Evolutionary conservation across 2,888 invertebrate species (phyloP), one percentile per base, ranked within the genome.

Genomic region (Caenorhabditis wallacei): DNA sequence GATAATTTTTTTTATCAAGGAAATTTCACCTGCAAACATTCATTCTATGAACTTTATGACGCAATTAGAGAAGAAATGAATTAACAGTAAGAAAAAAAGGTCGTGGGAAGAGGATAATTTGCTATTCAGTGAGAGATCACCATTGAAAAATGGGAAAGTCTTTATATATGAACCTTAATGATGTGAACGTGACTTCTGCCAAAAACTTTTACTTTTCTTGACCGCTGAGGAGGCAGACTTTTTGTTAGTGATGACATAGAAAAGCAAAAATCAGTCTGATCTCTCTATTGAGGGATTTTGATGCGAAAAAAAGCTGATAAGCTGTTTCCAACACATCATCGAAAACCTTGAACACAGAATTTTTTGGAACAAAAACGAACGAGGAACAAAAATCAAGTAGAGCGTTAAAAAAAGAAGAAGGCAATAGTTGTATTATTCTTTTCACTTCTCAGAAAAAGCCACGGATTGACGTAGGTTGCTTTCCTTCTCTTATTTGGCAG

Each of bases 221-320:
- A 66, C 66, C 51, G 48, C 51, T 7, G n/a, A 5, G 22, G 24
- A 71, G 35, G 48, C 13, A 66, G 48, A 66, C 63, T n/a, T n/a
- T 48, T 66, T 66, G 51, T 66, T 51, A 66, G 35, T 66, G 66
- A 66, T 53, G 66, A 53, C 53, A 66, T 63, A 16, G 30, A 53
- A 43, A 63, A 72, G 66, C 74, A 75, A 51, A 75, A 75, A 76
- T 61, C 68, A 53, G 59, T 53, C 26, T 46, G 68, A 68, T 75
- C 75, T 68, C 75, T 68, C 24, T 51, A 7, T 35, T 24, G 20
- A 40, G n/a, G 43, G 70, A 57, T 66, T 66, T 66, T 30, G 13
- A 57, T 10, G 22, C 26, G 20, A 26, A 40, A 26, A 40, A 22
- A 26, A 56, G 40, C 43, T 30, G 56, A 56, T 53, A 69, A 54